These are phyloP conservation scores for Frankliniella intonsa DNA, from an alignment of 2,888 invertebrate species.

Conservation along the genomic window DNA sequence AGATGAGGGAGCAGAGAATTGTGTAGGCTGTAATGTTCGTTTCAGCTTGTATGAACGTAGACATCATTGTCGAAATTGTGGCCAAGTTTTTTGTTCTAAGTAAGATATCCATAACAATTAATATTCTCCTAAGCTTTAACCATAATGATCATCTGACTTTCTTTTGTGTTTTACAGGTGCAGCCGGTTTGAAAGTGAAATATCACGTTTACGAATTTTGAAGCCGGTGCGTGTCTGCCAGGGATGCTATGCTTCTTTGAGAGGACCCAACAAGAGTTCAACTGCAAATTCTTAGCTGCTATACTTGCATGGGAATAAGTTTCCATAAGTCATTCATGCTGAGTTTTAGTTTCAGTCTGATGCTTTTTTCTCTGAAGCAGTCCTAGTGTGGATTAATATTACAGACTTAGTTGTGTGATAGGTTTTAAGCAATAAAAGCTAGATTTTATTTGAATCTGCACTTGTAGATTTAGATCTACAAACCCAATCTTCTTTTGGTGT, in stretches of 20 bases:
- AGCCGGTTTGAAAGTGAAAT: slow-evolving; percentile 96
- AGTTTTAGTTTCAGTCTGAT: background rate
- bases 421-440: slow-evolving; percentile 9
- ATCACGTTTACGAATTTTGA: slow-evolving; percentile 81
- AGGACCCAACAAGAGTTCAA: slow-evolving; percentile 40
- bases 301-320: background rate
- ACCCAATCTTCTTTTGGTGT: too few relatives aligned
- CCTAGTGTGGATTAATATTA: background rate
- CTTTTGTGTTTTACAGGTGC: slow-evolving; percentile 56
- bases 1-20: slow-evolving; percentile 89
- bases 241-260: slow-evolving; percentile 69
- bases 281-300: slow-evolving; percentile 27
- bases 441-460: background rate
- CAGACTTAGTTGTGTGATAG: slow-evolving; percentile 10
- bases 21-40: slow-evolving; percentile 79
- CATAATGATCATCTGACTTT: slow-evolving; percentile 19
- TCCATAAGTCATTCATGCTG: slow-evolving; percentile 3
- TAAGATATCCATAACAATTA: slow-evolving; percentile 43
- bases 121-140: background rate
- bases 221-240: slow-evolving; percentile 94
- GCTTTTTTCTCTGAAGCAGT: background rate
- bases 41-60: slow-evolving; percentile 92
- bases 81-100: slow-evolving; percentile 94
- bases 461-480: background rate
- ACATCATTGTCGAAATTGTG: slow-evolving; percentile 97